These are phyloP conservation scores for Dipodomys stephensi DNA, from an alignment of 2,113 vertebrate species.

Conservation along the genomic window DNA sequence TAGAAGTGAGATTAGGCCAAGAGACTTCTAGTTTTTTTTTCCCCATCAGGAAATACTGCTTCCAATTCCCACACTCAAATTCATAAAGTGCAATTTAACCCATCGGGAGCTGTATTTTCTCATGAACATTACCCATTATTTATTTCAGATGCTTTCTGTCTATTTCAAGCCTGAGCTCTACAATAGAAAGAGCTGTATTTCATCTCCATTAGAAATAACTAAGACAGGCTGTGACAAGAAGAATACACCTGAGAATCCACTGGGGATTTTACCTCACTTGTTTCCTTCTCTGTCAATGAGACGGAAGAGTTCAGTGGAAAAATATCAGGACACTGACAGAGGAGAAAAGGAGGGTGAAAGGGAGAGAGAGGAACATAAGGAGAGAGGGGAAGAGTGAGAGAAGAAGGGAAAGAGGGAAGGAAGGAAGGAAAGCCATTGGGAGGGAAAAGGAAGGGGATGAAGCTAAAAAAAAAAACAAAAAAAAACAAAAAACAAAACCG, in stretches of 20 bases:
- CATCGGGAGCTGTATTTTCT: background rate
- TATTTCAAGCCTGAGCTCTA: background rate
- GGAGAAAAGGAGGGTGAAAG: background rate
- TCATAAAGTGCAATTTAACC: background rate
- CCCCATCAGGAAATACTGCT: background rate
- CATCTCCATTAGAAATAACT: background rate
- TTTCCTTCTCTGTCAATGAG: background rate
- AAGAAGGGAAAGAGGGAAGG: too few relatives aligned
- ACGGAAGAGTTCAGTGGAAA: background rate
- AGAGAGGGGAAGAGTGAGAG: background rate
- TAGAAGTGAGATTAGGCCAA: background rate
- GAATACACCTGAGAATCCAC: background rate
- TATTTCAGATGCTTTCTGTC: constrained; percentile 38
- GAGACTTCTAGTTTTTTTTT: background rate
- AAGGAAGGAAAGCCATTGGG: background rate
- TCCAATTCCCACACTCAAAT: background rate
- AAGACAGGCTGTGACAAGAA: background rate
- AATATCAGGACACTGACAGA: background rate
- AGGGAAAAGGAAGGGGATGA: background rate
- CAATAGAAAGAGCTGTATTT: constrained; percentile 20
- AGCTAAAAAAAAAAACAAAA: too few relatives aligned
- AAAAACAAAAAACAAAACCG: too few relatives aligned
- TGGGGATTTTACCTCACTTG: background rate
- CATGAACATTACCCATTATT: background rate
- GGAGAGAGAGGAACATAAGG: too few relatives aligned